Evolutionary conservation across 2,113 vertebrate genomes (phyloP).

Genomic region (Clarias batrachus): DNA sequence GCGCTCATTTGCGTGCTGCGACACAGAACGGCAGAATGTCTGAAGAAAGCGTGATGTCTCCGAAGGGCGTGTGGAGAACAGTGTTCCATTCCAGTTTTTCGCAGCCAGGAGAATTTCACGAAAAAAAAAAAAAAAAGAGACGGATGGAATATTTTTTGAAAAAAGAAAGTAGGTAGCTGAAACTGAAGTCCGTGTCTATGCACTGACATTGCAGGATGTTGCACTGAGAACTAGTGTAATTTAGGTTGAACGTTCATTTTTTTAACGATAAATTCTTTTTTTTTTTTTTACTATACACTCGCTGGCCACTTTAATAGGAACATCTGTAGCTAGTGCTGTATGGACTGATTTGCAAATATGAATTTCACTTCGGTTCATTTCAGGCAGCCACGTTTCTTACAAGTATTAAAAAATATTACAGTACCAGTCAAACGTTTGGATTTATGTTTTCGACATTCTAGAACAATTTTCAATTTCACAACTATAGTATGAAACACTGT

Average conservation of each 20-base stretch:
- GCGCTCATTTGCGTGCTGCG: background rate
- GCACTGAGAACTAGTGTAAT: background rate
- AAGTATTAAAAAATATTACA: too few relatives aligned
- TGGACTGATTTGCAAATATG: too few relatives aligned
- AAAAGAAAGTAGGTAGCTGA: background rate
- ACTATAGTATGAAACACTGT: too few relatives aligned
- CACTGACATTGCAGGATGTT: background rate
- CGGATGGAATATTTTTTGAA: background rate
- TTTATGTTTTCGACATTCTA: too few relatives aligned
- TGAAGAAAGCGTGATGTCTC: conserved; percentile 14
- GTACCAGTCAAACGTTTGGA: too few relatives aligned
- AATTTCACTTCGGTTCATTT: too few relatives aligned
- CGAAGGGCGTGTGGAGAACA: conserved; percentile 20
- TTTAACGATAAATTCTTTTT: too few relatives aligned
- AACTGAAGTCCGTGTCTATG: background rate
- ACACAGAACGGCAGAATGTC: conserved; percentile 11
- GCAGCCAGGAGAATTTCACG: background rate
- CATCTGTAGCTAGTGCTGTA: background rate
- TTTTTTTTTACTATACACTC: background rate
- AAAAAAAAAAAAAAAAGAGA: background rate
- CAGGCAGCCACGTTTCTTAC: too few relatives aligned
- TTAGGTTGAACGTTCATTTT: background rate
- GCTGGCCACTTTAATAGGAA: background rate
- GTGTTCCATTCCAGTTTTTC: background rate
- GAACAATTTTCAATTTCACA: too few relatives aligned